Base-by-base conservation (phyloP, 2,888 invertebrate genomes). In the Leucophora obtusa region DNA sequence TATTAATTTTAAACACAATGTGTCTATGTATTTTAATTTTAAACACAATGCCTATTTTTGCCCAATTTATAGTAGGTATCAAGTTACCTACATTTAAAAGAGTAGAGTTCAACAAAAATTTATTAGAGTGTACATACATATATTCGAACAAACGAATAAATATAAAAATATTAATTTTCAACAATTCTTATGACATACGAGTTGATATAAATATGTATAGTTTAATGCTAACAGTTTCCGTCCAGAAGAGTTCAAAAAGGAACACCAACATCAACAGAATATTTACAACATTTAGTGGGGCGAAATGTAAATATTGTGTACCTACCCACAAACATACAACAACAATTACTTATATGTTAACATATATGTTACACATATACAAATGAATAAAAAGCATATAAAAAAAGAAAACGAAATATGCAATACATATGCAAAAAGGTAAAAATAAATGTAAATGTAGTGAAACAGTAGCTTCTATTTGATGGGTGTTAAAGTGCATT, bases 81-180 rank as follows among this genome's bases (percentile, higher is more conserved):
- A n/a, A n/a, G n/a, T n/a, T n/a, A n/a, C n/a, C n/a, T n/a, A n/a
- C n/a, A n/a, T n/a, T n/a, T n/a, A n/a, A n/a, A n/a, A n/a, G n/a
- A n/a, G n/a, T n/a, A n/a, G n/a, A n/a, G n/a, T n/a, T n/a, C n/a
- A n/a, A n/a, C n/a, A n/a, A n/a, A n/a, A n/a, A n/a, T n/a, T n/a
- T n/a, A n/a, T n/a, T n/a, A n/a, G n/a, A n/a, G n/a, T n/a, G 35
- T 38, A 58, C 28, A 62, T 56, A 66, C 35, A 24, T 3, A 47
- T 15, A 8, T 17, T 51, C 9, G 9, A 38, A 51, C 10, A 60
- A 60, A 70, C 14, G 43, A 43, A 24, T 14, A 58, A 7, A 24
- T 15, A 62, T 15, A 71, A 53, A 60, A 35, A 75, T 35, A 70
- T 56, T 66, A 63, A 75, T 68, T 75, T 80, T 62, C 53, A 71